phyloP scores from a whole-genome alignment of 2,797 vertebrate genomes.

The Podarcis lilfordi region DNA sequence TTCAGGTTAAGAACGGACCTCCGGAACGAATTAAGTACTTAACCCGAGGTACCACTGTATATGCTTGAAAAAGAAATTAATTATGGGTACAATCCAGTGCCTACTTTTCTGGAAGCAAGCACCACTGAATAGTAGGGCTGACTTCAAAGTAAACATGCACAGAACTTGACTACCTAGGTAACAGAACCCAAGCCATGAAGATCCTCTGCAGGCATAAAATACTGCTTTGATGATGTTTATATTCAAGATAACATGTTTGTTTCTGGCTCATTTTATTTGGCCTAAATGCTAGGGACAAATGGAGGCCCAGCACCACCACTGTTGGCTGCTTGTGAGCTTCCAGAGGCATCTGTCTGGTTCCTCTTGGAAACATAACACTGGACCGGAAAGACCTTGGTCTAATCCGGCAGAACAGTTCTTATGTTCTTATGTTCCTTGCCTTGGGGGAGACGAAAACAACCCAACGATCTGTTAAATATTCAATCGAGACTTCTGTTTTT shows the following conservation, averaged over 20 bases:
- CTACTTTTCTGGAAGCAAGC: not conserved
- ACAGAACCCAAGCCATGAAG: not conserved
- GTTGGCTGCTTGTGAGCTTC: not conserved
- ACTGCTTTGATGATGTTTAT: not conserved
- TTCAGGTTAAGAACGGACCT: too few species aligned
- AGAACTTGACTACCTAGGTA: not conserved
- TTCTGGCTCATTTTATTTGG: not conserved
- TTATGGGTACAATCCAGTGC: not conserved
- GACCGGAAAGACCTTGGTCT: not conserved
- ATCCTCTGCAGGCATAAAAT: not conserved
- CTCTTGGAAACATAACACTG: not conserved
- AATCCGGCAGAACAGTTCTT: not conserved
- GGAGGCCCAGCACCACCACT: not conserved
- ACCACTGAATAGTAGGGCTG: not conserved
- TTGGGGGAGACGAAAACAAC: not conserved
- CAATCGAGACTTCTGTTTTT: constrained; percentile 16
- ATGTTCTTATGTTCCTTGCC: not conserved
- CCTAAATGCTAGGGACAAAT: not conserved
- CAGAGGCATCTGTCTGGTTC: not conserved
- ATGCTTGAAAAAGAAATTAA: not conserved
- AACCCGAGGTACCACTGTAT: too few species aligned
- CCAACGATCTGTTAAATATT: constrained; percentile 16
- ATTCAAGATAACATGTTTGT: not conserved
- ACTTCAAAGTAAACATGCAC: not conserved
- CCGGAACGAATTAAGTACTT: too few species aligned